Conservation (phyloP, 2,113 vertebrate species). For the Phaetusa simplex region DNA sequence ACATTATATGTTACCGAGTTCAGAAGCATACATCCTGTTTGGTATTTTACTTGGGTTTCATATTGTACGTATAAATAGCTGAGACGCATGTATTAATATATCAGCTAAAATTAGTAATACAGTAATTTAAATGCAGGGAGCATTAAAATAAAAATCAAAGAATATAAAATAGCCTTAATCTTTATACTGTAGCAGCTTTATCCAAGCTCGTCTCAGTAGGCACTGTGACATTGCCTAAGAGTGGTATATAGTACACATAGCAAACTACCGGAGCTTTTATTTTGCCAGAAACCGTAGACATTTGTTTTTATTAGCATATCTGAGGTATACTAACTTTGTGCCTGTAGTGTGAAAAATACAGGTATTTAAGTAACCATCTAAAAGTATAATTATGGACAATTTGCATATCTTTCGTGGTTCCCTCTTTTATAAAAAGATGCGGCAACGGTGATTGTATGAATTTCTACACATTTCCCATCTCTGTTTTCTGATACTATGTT, state of each 20-base stretch:
- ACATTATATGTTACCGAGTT: neutral
- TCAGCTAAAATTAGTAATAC: conserved; percentile 47
- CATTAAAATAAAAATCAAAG: conserved; percentile 71
- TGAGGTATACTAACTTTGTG: conserved; percentile 58
- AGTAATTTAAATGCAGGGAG: conserved; percentile 48
- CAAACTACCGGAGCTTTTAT: neutral
- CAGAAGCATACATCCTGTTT: neutral
- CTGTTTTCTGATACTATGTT: neutral
- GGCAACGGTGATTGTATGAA: neutral
- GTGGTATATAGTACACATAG: neutral
- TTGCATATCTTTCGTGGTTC: conserved; percentile 57
- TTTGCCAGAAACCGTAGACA: conserved; percentile 62
- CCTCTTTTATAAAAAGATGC: conserved; percentile 14
- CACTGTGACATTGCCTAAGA: conserved; percentile 17
- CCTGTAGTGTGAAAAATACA: conserved; percentile 64
- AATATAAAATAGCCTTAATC: conserved; percentile 61
- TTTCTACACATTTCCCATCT: neutral
- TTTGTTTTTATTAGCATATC: conserved; percentile 71
- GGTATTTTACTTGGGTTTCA: conserved; percentile 3
- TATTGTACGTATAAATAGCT: conserved; percentile 15
- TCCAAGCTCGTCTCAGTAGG: conserved; percentile 30
- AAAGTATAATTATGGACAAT: conserved; percentile 66
- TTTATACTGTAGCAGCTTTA: conserved; percentile 35
- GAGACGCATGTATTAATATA: conserved; percentile 7
- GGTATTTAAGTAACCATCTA: conserved; percentile 67